These are phyloP conservation scores for Spea multiplicata DNA, from an alignment of 2,113 vertebrate species.

Conservation along the genomic window DNA sequence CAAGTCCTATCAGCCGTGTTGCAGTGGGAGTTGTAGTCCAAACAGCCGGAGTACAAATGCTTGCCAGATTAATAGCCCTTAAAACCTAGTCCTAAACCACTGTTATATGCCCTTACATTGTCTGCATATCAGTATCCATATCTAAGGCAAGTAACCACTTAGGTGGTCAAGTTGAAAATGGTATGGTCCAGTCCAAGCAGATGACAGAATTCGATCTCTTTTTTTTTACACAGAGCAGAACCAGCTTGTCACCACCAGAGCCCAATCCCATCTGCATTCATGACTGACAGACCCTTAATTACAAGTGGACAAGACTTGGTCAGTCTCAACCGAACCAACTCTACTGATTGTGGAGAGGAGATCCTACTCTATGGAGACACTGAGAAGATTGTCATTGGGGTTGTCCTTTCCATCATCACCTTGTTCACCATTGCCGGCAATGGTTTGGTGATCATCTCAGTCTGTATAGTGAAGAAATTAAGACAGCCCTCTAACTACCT, in stretches of 20 bases:
- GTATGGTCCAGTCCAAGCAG: conserved; percentile 45
- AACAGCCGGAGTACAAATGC: too few relatives aligned
- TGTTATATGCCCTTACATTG: too few relatives aligned
- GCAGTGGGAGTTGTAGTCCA: too few relatives aligned
- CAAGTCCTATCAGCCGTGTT: too few relatives aligned
- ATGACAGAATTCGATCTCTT: conserved; percentile 53
- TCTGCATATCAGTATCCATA: too few relatives aligned
- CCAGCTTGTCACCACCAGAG: conserved; percentile 48
- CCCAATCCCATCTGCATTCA: conserved; percentile 53
- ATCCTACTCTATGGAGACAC: conserved; percentile 67
- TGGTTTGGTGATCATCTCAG: conserved; percentile 71
- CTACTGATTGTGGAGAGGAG: conserved; percentile 63
- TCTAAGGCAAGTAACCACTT: too few relatives aligned
- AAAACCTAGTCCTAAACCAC: too few relatives aligned
- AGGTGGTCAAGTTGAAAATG: neutral
- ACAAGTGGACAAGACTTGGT: conserved; percentile 51
- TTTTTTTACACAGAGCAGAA: conserved; percentile 48
- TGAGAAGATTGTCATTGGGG: conserved; percentile 70
- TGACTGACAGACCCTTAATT: conserved; percentile 59
- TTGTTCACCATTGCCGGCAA: conserved; percentile 69
- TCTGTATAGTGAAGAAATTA: conserved; percentile 74
- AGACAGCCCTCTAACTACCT: conserved; percentile 76
- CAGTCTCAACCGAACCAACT: conserved; percentile 59
- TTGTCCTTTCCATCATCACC: conserved; percentile 68
- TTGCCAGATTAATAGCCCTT: too few relatives aligned